phyloP scores from a whole-genome alignment of 2,888 invertebrate genomes.

The Melanophora roralis region DNA sequence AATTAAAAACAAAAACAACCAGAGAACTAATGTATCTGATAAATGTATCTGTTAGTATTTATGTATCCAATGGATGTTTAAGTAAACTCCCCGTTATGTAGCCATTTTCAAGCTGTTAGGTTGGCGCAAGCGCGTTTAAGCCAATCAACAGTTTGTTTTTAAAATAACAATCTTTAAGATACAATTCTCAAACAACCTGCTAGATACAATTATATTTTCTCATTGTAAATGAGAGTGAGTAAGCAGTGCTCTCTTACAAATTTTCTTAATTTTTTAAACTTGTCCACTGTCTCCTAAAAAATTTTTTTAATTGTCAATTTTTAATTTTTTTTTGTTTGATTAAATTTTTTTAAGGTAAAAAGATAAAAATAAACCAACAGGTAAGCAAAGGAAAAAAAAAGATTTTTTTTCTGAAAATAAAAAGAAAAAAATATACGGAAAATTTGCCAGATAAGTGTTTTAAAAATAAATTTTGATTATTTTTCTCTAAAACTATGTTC shows the following conservation, averaged over 20 bases:
- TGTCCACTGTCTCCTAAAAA: background rate
- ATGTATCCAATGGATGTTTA: conserved; percentile 69
- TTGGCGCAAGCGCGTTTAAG: conserved; percentile 76
- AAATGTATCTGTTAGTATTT: conserved; percentile 39
- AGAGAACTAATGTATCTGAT: conserved; percentile 25
- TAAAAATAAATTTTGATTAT: conserved; percentile 52
- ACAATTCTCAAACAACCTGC: conserved; percentile 15
- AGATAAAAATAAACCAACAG: conserved; percentile 55
- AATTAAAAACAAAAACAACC: background rate
- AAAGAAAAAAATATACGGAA: background rate
- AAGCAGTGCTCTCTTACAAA: no score
- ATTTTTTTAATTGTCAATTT: background rate
- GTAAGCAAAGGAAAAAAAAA: conserved; percentile 26
- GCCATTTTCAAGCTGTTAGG: conserved; percentile 75
- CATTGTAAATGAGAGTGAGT: background rate
- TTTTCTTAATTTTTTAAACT: background rate
- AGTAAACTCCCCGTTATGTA: conserved; percentile 75
- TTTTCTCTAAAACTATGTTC: conserved; percentile 17
- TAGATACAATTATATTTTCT: background rate
- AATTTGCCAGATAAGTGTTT: conserved; percentile 9
- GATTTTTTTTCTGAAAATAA: background rate
- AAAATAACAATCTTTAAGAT: conserved; percentile 37
- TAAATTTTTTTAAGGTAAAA: conserved; percentile 5
- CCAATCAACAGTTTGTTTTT: conserved; percentile 76
- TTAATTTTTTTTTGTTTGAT: conserved; percentile 19